Conservation (phyloP, 2,888 invertebrate species). For the Ommatoiulus sabulosus region DNA sequence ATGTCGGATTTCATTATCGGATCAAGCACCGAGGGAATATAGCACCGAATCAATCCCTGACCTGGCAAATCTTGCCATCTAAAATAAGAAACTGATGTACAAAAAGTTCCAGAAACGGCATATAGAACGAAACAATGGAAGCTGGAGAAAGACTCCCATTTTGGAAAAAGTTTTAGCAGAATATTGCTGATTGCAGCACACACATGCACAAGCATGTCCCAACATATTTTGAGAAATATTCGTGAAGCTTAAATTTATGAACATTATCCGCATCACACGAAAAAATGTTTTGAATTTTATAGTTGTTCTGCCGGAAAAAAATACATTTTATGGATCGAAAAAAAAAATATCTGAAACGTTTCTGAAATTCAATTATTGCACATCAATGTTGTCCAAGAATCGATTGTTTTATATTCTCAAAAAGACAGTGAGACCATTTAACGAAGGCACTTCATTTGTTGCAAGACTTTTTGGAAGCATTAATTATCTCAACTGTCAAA, state of each 20-base stretch:
- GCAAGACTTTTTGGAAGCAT: constrained; percentile 5
- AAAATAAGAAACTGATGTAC: background rate
- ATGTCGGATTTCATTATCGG: background rate
- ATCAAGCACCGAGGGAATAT: constrained; percentile 17
- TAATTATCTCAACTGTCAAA: background rate
- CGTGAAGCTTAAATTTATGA: too few relatives aligned
- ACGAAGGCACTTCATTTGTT: background rate
- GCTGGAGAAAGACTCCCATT: too few relatives aligned
- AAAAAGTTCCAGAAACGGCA: too few relatives aligned
- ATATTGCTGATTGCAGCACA: too few relatives aligned
- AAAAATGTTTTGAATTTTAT: too few relatives aligned
- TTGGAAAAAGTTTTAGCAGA: too few relatives aligned
- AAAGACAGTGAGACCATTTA: background rate
- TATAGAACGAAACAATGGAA: too few relatives aligned
- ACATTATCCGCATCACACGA: too few relatives aligned
- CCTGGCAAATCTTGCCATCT: background rate
- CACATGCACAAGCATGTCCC: too few relatives aligned
- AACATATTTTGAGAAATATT: too few relatives aligned
- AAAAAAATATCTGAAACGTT: background rate
- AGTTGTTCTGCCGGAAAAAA: too few relatives aligned
- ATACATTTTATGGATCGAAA: too few relatives aligned
- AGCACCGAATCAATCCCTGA: background rate
- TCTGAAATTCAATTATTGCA: background rate
- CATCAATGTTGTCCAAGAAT: background rate
- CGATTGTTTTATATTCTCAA: background rate